Percentiles rank a stretch among this genome's conserved stretches.
phyloP scores from a whole-genome alignment of 2,888 invertebrate species.

The Phengaris arion region DNA sequence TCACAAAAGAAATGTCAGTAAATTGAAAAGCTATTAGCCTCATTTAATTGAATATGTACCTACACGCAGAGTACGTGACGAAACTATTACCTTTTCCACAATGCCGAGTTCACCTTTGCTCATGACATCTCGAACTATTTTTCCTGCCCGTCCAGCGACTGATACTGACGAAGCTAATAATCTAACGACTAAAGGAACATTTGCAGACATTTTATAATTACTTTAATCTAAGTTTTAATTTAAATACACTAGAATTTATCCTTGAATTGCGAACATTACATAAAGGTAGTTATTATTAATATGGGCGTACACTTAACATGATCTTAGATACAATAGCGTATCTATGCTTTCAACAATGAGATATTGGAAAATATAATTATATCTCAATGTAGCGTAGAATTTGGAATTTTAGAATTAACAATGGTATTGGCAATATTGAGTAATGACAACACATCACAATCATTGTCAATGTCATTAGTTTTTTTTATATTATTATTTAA shows the following conservation, averaged over 20 bases:
- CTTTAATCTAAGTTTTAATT: neutral
- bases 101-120: constrained; percentile 93
- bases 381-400: neutral
- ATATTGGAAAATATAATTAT: neutral
- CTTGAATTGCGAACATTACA: neutral
- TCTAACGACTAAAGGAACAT: constrained; percentile 82
- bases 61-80: neutral
- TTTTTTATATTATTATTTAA: no score
- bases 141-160: constrained; percentile 90
- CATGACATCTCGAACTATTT: constrained; percentile 94
- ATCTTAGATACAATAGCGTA: neutral
- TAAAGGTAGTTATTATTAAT: neutral
- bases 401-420: neutral
- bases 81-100: constrained; percentile 87
- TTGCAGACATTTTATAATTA: constrained; percentile 60
- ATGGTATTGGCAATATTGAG: neutral
- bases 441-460: neutral
- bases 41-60: neutral
- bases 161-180: constrained; percentile 88
- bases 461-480: neutral
- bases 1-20: neutral
- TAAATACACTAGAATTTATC: neutral
- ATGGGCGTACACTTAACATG: neutral
- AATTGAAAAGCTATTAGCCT: constrained; percentile 7
- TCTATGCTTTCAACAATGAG: neutral